Base-by-base conservation (phyloP, 2,797 vertebrate species). In the Ciconia nigra region DNA sequence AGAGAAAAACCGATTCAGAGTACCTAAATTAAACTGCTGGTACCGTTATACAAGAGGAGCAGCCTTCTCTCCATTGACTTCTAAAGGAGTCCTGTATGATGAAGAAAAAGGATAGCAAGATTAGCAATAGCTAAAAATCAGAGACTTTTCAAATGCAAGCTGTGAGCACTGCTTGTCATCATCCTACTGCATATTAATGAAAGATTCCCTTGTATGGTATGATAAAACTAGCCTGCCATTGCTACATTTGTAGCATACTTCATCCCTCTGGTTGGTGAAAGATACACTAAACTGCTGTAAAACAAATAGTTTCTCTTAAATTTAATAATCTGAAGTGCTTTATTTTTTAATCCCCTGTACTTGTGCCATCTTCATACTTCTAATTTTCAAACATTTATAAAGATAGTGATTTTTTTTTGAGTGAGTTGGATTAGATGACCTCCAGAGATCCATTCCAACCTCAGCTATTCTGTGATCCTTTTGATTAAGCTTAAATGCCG, bases 101-200 rank as follows among this genome's bases (percentile, higher is more conserved):
- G 24, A 62, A 57, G 37, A 35, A 54, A 86, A 73, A 57, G 33
- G 55, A 52, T 7, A 73, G 44, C 52, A 83, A n/a, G 24, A 39
- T 59, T 13, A 79, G 29, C 20, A 51, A 31, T 7, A 39, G 54
- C 47, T 87, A 21, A 42, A 62, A 52, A 18, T 24, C 20, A 22
- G 25, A 31, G 25, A 12, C 16, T 19, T 46, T 19, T 33, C 46
- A 11, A 29, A 29, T 22, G 59, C 9, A 39, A 66, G 37, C 25
- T 0, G 0, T 9, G 13, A 22, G 10, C n/a, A 7, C 33, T 9
- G 19, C 31, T 37, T 20, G 4, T 17, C 17, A 14, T 24, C 9
- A 3, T 33, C 49, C 22, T n/a, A 0, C 74, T 25, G 26, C 1
- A 3, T 7, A 4, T 5, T 16, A 28, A 10, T 9, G 8, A 55